phyloP scores from a whole-genome alignment of 2,797 vertebrate species.

The Loris lydekkerianus region DNA sequence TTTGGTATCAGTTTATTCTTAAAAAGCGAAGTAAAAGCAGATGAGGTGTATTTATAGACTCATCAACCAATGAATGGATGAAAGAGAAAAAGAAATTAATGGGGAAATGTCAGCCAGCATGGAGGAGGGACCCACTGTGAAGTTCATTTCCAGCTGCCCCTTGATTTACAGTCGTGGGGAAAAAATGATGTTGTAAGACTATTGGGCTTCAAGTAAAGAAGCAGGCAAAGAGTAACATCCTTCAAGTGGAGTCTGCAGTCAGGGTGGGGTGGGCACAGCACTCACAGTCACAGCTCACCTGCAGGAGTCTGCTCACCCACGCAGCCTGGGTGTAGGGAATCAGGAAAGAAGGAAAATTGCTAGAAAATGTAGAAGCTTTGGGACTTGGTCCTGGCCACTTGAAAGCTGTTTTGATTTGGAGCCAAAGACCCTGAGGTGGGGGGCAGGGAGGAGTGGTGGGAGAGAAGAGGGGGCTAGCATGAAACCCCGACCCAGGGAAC shows the following conservation, averaged over 20 bases:
- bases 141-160: slow-evolving; percentile 85
- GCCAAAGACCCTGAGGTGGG: slow-evolving; percentile 59
- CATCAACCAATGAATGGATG: slow-evolving; percentile 90
- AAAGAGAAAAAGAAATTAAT: slow-evolving; percentile 89
- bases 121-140: slow-evolving; percentile 84
- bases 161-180: slow-evolving; percentile 83
- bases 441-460: not conserved
- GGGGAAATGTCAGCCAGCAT: slow-evolving; percentile 88
- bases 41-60: slow-evolving; percentile 90
- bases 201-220: slow-evolving; percentile 84
- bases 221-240: slow-evolving; percentile 72
- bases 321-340: slow-evolving; percentile 47
- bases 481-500: slow-evolving; percentile 58
- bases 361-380: slow-evolving; percentile 77
- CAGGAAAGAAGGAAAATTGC: slow-evolving; percentile 71
- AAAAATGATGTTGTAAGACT: slow-evolving; percentile 78
- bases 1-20: slow-evolving; percentile 89
- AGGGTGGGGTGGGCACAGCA: not conserved
- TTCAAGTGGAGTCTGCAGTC: slow-evolving; percentile 45
- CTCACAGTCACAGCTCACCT: slow-evolving; percentile 56
- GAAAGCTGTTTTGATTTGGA: slow-evolving; percentile 85
- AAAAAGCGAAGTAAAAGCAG: slow-evolving; percentile 91
- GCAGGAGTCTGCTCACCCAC: slow-evolving; percentile 45
- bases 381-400: slow-evolving; percentile 72
- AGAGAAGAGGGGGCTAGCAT: not conserved